These are phyloP conservation scores for Patagioenas fasciata DNA, from an alignment of 2,113 vertebrate species.

Conservation along the genomic window DNA sequence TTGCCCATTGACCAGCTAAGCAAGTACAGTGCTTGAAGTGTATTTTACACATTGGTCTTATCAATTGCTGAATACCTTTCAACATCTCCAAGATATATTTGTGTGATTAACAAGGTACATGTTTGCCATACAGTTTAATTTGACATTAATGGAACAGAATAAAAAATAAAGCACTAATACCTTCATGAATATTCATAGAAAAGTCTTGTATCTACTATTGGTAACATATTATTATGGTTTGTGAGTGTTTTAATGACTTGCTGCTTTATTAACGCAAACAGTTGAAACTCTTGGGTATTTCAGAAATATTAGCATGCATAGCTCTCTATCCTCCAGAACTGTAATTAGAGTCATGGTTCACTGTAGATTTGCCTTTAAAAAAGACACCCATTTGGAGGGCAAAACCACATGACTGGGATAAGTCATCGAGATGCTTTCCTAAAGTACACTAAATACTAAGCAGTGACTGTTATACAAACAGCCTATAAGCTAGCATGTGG, in stretches of 20 bases:
- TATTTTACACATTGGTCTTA: background rate
- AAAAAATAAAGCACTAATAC: background rate
- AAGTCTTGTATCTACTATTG: background rate
- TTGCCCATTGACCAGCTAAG: background rate
- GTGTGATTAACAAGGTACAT: background rate
- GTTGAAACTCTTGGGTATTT: background rate
- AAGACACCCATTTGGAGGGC: background rate
- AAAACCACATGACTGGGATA: background rate
- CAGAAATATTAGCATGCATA: background rate
- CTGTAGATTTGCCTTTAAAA: background rate
- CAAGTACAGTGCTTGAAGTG: background rate
- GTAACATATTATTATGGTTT: background rate
- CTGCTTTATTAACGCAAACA: background rate
- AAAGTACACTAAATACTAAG: background rate
- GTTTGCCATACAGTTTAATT: background rate
- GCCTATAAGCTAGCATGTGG: background rate
- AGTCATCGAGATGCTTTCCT: background rate
- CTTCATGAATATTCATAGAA: slow-evolving; percentile 16
- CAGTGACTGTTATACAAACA: background rate
- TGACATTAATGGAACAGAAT: background rate
- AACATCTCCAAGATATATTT: background rate
- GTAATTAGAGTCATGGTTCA: background rate
- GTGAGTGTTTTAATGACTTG: background rate
- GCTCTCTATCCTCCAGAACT: background rate
- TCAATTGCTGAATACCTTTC: background rate